Conservation (phyloP, 2,888 invertebrate genomes). For the Hybos culiciformis region DNA sequence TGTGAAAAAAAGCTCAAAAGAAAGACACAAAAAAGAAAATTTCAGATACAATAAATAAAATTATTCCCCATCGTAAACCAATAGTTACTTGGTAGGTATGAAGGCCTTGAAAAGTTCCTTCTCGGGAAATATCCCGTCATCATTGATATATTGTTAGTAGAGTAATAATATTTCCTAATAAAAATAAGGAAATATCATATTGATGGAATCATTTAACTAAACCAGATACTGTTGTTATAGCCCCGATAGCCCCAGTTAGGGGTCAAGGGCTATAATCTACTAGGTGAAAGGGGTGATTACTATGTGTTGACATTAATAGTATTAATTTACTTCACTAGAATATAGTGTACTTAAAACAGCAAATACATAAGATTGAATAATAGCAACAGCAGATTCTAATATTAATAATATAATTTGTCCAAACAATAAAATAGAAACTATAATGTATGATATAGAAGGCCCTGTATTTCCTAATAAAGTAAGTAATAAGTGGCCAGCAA, state of each 20-base stretch:
- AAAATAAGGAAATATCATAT: constrained; percentile 39
- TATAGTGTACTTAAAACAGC: constrained; percentile 50
- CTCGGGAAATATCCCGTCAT: constrained; percentile 56
- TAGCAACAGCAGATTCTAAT: constrained; percentile 41
- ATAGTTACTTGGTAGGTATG: constrained; percentile 45
- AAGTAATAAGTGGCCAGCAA: constrained; percentile 56
- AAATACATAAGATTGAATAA: constrained; percentile 48
- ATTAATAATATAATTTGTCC: constrained; percentile 36
- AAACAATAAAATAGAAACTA: constrained; percentile 24
- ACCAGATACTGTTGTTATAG: constrained; percentile 43
- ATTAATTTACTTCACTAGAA: constrained; percentile 49
- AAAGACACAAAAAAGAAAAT: constrained; percentile 47
- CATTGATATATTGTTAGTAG: constrained; percentile 47
- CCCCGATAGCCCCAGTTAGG: constrained; percentile 43
- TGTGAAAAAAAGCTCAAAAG: constrained; percentile 38
- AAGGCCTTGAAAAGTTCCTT: constrained; percentile 50
- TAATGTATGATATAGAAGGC: constrained; percentile 17
- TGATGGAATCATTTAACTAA: constrained; percentile 49
- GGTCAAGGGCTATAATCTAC: constrained; percentile 54
- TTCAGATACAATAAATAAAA: constrained; percentile 60
- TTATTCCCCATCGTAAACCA: constrained; percentile 54
- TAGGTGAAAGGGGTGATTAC: constrained; percentile 51
- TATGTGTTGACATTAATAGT: constrained; percentile 39
- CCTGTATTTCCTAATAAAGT: constrained; percentile 40
- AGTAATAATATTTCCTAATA: constrained; percentile 35